Evolutionary conservation across 2,888 invertebrate species (phyloP), one percentile per base, ranked within the genome.

Genomic region (Parnassius glacialis): DNA sequence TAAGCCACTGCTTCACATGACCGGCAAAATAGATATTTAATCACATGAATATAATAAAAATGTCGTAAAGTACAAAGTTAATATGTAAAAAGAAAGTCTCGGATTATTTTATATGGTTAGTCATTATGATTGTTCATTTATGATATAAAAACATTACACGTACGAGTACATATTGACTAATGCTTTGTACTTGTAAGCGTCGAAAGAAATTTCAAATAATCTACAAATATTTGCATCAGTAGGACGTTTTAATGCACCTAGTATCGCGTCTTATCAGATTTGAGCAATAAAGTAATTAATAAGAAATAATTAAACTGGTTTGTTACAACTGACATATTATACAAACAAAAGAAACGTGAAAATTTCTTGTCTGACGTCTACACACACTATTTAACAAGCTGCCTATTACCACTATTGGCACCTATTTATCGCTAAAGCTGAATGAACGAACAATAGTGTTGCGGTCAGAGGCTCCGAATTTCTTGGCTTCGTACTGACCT

Each of bases 381-480:
- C 57, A 47, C 60, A 53, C 52, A 47, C 51, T 65, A 34, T 34
- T 7, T 34, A 64, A 58, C 58, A 52, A 67, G 56, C 48, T 50
- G 55, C 53, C 48, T 53, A 55, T 64, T 67, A 64, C 45, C 52
- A 48, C 52, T 55, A 58, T 53, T 58, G 55, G 25, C 59, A 44
- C 45, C 53, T 52, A 50, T 54, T 55, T 20, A 58, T 43, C 13
- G 51, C 9, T 34, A 16, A 47, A 43, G 10, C 25, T 57, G 51
- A 59, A 59, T 58, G 58, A 61, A 48, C 16, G 55, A 57, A 64
- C 61, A 64, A 64, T 60, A 57, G 61, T n/a, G 16, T 59, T 64
- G 59, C 57, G 57, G 67, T 65, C 54, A 54, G 52, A 10, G 45
- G 51, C 20, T 52, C 16, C 51, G 20, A 54, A 44, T 55, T 52